Conservation (phyloP, 2,113 vertebrate species). For the Climacteris rufus region DNA sequence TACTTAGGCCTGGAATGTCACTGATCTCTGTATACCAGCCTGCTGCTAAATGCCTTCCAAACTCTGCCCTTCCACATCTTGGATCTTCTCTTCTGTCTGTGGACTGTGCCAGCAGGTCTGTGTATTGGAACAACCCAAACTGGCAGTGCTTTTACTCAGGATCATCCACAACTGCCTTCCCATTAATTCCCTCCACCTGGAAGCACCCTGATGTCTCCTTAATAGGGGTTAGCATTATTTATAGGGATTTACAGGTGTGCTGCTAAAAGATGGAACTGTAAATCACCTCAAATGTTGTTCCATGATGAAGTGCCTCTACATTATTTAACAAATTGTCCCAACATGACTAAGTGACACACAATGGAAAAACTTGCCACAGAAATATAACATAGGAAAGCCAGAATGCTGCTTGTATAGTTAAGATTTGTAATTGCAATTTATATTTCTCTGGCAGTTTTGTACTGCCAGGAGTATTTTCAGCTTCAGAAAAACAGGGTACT, state of each 20-base stretch:
- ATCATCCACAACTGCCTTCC: background rate
- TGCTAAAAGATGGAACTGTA: background rate
- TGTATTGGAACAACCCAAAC: background rate
- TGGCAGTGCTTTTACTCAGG: background rate
- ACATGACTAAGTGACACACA: background rate
- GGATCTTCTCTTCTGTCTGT: background rate
- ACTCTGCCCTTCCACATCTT: background rate
- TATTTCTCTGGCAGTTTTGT: background rate
- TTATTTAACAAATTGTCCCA: slow-evolving; percentile 34
- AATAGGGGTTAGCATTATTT: slow-evolving; percentile 7
- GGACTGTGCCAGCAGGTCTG: background rate
- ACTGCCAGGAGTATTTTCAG: background rate
- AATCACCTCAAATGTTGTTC: background rate
- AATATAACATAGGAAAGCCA: background rate
- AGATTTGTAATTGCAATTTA: background rate
- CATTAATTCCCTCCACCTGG: background rate
- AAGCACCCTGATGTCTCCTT: slow-evolving; percentile 14
- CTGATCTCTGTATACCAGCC: background rate
- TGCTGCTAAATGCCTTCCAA: background rate
- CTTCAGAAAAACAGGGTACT: background rate
- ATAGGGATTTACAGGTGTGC: slow-evolving; percentile 10
- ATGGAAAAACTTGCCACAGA: background rate
- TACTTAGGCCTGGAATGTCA: background rate
- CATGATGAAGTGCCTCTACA: background rate
- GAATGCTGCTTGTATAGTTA: background rate